Percentiles rank a stretch among this genome's conserved stretches.
Evolutionary conservation across 2,888 invertebrate genomes (phyloP).

Genomic region (Oscheius sp.): DNA sequence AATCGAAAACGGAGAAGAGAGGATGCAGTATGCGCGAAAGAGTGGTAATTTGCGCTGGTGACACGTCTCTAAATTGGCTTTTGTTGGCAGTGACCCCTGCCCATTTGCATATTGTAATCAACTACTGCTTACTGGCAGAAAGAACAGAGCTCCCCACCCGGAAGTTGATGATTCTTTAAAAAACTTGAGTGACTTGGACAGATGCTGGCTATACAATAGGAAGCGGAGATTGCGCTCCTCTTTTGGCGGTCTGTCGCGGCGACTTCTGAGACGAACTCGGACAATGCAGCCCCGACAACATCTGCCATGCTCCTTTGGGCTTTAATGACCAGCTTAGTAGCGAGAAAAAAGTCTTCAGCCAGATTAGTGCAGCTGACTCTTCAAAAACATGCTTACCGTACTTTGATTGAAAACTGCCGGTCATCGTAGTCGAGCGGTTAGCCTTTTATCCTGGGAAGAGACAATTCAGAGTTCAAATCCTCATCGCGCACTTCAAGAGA

Average conservation of each 20-base stretch:
- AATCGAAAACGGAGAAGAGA: slow-evolving; percentile 22
- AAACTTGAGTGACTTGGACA: background rate
- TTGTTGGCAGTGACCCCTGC: slow-evolving; percentile 37
- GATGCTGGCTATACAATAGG: slow-evolving; percentile 37
- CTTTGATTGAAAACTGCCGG: background rate
- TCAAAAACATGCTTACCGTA: background rate
- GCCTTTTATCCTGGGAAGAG: background rate
- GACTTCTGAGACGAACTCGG: slow-evolving; percentile 33
- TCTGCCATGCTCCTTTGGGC: slow-evolving; percentile 36
- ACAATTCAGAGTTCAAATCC: no score
- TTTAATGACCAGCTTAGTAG: slow-evolving; percentile 14
- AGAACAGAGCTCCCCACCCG: slow-evolving; percentile 1
- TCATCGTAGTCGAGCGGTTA: background rate
- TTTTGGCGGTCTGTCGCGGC: slow-evolving; percentile 29
- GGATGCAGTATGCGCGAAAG: slow-evolving; percentile 36
- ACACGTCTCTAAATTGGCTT: slow-evolving; percentile 42
- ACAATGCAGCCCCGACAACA: slow-evolving; percentile 31
- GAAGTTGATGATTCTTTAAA: slow-evolving; percentile 6
- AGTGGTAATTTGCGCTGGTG: slow-evolving; percentile 39
- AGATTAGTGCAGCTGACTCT: background rate
- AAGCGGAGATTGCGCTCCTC: slow-evolving; percentile 38
- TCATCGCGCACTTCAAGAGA: no score
- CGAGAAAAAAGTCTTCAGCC: slow-evolving; percentile 15
- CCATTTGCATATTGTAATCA: slow-evolving; percentile 40
- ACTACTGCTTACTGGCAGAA: background rate